Conservation (phyloP, 2,113 vertebrate species). For the Riparia riparia region DNA sequence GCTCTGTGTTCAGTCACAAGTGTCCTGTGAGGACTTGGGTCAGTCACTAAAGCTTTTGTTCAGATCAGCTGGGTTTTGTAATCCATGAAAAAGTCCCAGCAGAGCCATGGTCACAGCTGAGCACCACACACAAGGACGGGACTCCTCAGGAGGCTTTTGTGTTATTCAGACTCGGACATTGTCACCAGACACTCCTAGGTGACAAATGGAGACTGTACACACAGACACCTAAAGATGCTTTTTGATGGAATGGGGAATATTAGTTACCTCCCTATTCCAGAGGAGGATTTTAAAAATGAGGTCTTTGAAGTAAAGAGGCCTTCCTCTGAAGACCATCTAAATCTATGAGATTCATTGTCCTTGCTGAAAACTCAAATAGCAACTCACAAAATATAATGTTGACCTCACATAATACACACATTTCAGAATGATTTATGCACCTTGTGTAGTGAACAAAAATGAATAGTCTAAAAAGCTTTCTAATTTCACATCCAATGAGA, state of each 20-base stretch:
- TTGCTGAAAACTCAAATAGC: background rate
- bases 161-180: background rate
- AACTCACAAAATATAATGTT: background rate
- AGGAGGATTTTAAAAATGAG: background rate
- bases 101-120: background rate
- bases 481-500: slow-evolving; percentile 1
- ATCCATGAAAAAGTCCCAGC: background rate
- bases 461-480: background rate
- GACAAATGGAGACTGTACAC: background rate
- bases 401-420: background rate
- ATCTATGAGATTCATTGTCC: background rate
- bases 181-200: background rate
- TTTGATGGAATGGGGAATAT: background rate
- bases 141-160: background rate
- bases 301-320: background rate
- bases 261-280: background rate
- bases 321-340: background rate
- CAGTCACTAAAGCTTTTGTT: slow-evolving; percentile 31
- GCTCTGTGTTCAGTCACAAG: background rate
- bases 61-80: background rate
- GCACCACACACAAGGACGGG: background rate
- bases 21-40: background rate
- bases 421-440: background rate
- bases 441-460: background rate
- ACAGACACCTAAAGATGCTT: background rate